Base-by-base conservation (phyloP, 1,140 invertebrate genomes). In the Zaprionus nigranus region DNA sequence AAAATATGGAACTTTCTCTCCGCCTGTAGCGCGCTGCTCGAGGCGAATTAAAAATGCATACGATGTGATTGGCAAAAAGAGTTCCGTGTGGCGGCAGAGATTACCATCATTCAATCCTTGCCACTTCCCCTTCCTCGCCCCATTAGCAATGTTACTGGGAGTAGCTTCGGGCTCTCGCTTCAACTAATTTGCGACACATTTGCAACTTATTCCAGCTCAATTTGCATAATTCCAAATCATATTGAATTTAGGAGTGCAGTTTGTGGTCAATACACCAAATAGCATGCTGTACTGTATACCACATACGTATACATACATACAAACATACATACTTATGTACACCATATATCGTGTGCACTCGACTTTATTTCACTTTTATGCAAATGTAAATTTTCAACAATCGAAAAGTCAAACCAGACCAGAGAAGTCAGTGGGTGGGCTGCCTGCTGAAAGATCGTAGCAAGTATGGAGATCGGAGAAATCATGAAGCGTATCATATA, bases 221-320 rank as follows among this genome's bases (percentile, higher is more conserved):
- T 88, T 88, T 88, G 81, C 84, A 88, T 88, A 88, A 90, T 88
- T 88, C 81, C 85, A 88, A 88, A 88, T 88, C 81, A 85, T 81
- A 88, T 90, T 84, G 81, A 78, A 75, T 75, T 59, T 66, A 75
- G n/a, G 72, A 67, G 75, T 57, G 68, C 64, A 57, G 43, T 40
- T 60, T 24, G 46, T 24, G 46, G 46, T 51, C 46, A 51, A 51
- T 51, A 51, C 20, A 49, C 3, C 46, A 49, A 2, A 40, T n/a
- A 40, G 17, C 43, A 7, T 9, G 20, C 20, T 3, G 0, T 11
- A 2, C 17, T 2, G 13, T 24, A 51, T 24, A 51, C 3, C 5
- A 40, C 11, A 40, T 26, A 17, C 15, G 17, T 5, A 15, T 36
- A 34, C 49, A 36, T 3, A 46, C 13, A 24, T 43, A 17, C 2